phyloP scores from a whole-genome alignment of 2,797 vertebrate genomes.

The Liasis olivaceus region DNA sequence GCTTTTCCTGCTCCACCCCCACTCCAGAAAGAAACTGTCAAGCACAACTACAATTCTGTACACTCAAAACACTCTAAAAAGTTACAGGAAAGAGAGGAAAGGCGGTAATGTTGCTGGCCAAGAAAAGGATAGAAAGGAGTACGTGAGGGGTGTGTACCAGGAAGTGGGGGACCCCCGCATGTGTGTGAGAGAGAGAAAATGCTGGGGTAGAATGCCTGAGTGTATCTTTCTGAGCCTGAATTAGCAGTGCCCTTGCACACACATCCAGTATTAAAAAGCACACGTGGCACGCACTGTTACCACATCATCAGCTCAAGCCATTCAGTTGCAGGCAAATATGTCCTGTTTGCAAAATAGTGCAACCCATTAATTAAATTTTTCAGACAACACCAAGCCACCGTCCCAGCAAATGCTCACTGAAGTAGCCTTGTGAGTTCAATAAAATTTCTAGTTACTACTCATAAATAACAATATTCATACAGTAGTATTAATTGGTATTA shows the following conservation, averaged over 20 bases:
- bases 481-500: background rate
- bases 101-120: no score
- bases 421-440: background rate
- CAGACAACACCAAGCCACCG: background rate
- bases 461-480: background rate
- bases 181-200: background rate
- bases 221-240: background rate
- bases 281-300: no score
- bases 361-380: background rate
- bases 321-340: background rate
- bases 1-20: no score
- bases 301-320: background rate
- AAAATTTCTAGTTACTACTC: background rate
- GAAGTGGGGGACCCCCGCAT: no score
- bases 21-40: no score
- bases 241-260: no score
- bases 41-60: no score
- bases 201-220: background rate
- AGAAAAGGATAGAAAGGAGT: no score
- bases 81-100: no score
- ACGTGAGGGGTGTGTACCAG: no score
- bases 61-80: no score
- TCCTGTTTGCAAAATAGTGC: background rate
- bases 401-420: background rate
- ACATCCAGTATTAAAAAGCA: background rate